These are phyloP conservation scores for Hemiscyllium ocellatum DNA, from an alignment of 2,113 vertebrate species.

Conservation along the genomic window DNA sequence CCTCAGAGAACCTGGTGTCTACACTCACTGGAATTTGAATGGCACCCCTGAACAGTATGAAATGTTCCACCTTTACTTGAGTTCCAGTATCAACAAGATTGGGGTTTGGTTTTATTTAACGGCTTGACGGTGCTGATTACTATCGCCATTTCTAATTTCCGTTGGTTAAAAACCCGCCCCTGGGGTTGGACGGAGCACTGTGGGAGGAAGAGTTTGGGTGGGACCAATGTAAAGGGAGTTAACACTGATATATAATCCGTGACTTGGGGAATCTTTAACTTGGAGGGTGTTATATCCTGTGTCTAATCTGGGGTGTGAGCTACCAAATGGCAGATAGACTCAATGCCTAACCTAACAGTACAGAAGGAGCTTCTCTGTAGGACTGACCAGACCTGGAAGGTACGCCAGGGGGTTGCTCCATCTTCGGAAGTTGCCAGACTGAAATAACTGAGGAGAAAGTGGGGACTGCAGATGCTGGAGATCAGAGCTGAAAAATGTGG, in stretches of 20 bases:
- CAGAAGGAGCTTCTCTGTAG: not conserved
- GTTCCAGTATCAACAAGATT: not conserved
- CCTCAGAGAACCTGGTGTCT: not conserved
- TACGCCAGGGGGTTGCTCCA: not conserved
- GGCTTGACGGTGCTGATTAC: not conserved
- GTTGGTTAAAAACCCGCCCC: too few species aligned
- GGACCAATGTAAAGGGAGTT: not conserved
- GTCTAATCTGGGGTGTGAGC: not conserved
- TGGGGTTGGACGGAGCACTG: not conserved
- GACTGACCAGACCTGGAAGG: not conserved
- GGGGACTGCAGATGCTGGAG: too few species aligned
- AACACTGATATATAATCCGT: not conserved
- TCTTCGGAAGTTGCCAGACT: not conserved
- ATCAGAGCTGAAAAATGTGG: too few species aligned
- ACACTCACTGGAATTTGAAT: not conserved
- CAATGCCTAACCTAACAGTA: not conserved
- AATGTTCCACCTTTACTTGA: not conserved
- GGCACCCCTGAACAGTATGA: not conserved
- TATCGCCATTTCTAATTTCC: not conserved
- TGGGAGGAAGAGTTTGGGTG: not conserved
- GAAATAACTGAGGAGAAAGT: not conserved
- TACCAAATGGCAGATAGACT: not conserved
- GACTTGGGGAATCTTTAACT: not conserved
- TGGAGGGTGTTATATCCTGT: not conserved
- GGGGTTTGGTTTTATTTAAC: not conserved